Evolutionary conservation across 2,888 invertebrate genomes (phyloP).

Genomic region (Rotaria socialis): DNA sequence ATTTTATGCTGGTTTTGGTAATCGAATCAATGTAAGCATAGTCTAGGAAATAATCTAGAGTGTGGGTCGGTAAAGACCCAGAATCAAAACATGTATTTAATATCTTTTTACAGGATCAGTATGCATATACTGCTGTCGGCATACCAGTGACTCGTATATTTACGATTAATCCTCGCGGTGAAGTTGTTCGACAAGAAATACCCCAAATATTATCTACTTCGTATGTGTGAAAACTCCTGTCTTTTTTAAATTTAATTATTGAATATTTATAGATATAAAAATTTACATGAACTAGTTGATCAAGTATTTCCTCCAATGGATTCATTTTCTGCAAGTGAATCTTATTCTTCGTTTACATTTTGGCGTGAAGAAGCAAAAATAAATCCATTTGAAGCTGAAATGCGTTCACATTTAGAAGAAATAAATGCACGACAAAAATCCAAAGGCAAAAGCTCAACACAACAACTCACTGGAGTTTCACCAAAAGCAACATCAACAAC

Average conservation of each 20-base stretch:
- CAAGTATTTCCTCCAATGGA: conserved; percentile 76
- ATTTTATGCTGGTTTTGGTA: conserved; percentile 98
- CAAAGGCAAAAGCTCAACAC: not conserved
- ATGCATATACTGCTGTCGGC: conserved; percentile 75
- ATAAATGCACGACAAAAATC: not conserved
- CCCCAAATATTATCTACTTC: not conserved
- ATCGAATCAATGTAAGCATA: conserved; percentile 68
- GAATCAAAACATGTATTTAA: too few relatives aligned
- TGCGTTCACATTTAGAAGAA: not conserved
- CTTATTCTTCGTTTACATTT: conserved; percentile 39
- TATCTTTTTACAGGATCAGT: not conserved
- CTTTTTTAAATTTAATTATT: not conserved
- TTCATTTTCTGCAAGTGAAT: conserved; percentile 2
- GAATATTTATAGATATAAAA: conserved; percentile 66
- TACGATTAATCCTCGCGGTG: conserved; percentile 92
- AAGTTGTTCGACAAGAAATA: conserved; percentile 63
- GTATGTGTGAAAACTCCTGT: conserved; percentile 62
- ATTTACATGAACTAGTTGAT: conserved; percentile 87
- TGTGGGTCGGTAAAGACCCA: too few relatives aligned
- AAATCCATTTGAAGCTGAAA: not conserved
- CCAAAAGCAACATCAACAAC: not conserved
- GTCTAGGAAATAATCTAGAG: too few relatives aligned
- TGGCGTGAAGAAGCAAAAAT: conserved; percentile 1
- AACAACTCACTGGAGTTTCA: not conserved
- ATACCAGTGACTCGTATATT: conserved; percentile 93